Evolutionary conservation across 2,797 vertebrate genomes (phyloP), one percentile per base, ranked within the genome.

Genomic region (Lithobates sylvaticus): DNA sequence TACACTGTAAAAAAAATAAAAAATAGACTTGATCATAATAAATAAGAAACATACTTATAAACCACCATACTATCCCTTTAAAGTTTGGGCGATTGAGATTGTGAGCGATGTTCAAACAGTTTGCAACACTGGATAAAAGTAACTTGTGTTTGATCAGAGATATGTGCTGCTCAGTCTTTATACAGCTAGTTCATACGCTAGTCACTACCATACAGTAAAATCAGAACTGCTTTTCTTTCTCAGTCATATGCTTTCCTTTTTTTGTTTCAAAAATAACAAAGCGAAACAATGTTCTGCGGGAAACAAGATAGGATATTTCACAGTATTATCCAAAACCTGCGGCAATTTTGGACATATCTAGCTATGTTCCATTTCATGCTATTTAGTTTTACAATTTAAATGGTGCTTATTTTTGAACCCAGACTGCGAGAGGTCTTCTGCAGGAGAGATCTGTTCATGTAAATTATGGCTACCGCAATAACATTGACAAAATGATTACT

Each of bases 361-460:
- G 39, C 50, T 44, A 77, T 32, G 69, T 72, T 70, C 73, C 67
- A 71, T 86, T 86, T 86, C 73, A 82, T 82, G 85, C 85, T 72
- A 69, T 86, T 86, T 86, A 76, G 85, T 77, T 86, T 86, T 82
- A 82, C 79, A 86, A 75, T 86, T 86, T 82, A 86, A 82, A 82
- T 82, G 74, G 71, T 82, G 81, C 85, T 86, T 86, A 86, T 86
- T 86, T 64, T 65, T 81, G 61, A 85, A 81, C 84, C 39, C 15
- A 26, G 70, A 80, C 78, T 58, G 42, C 8, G 78, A 61, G 68
- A 81, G 78, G 70, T 67, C 72, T 68, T 70, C 44, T 26, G 36
- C 77, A 44, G 78, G 29, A 81, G 50, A 72, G 27, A 70, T 76
- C 50, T 47, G 47, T 76, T 76, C 84, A 86, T 86, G 84, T 86